These are phyloP conservation scores for Petroica traversi DNA, from an alignment of 2,113 vertebrate species.

Conservation along the genomic window DNA sequence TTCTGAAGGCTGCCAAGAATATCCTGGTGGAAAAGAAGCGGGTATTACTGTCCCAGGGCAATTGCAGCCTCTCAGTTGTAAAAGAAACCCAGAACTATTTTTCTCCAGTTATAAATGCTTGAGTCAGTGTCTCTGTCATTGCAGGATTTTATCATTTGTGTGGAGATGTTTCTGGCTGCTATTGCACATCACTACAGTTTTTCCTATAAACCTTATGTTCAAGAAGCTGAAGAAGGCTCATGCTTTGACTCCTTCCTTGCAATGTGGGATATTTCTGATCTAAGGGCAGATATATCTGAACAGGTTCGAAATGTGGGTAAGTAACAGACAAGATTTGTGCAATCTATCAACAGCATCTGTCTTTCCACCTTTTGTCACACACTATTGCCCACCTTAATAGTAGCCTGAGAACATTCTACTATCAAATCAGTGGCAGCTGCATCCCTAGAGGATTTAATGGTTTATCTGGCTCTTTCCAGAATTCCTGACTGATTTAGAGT, in stretches of 20 bases:
- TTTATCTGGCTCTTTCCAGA: neutral
- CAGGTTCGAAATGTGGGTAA: slow-evolving; percentile 97
- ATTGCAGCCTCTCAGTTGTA: neutral
- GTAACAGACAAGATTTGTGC: slow-evolving; percentile 32
- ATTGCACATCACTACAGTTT: slow-evolving; percentile 97
- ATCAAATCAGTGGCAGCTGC: neutral
- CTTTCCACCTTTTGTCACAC: neutral
- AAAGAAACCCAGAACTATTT: neutral
- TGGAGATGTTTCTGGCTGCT: slow-evolving; percentile 97
- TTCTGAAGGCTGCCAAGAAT: neutral
- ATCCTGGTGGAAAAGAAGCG: neutral
- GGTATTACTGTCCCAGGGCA: neutral
- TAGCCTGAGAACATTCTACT: neutral
- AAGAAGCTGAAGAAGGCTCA: slow-evolving; percentile 93
- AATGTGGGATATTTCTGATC: slow-evolving; percentile 98
- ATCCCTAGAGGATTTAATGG: neutral
- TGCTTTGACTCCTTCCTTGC: slow-evolving; percentile 98
- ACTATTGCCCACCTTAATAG: accelerated
- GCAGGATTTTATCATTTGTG: slow-evolving; percentile 96
- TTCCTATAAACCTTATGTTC: slow-evolving; percentile 96
- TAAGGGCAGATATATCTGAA: slow-evolving; percentile 93
- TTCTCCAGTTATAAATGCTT: neutral
- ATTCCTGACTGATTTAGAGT: neutral
- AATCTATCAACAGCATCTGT: neutral
- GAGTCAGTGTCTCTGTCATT: neutral